Evolutionary conservation across 2,113 vertebrate genomes (phyloP).

Genomic region (Chamaea fasciata): DNA sequence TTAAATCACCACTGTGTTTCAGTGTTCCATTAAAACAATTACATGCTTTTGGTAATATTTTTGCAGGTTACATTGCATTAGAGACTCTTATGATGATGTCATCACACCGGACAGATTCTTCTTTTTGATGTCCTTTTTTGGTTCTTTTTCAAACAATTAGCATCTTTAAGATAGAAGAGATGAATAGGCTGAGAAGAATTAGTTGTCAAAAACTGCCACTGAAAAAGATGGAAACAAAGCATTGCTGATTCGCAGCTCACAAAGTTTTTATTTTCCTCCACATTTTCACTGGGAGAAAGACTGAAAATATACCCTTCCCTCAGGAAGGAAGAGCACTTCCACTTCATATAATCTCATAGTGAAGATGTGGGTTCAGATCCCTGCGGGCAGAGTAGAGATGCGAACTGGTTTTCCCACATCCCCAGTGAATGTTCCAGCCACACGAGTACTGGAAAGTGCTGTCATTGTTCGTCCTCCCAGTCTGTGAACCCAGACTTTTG

Average conservation of each 20-base stretch:
- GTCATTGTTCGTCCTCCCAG: neutral
- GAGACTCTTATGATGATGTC: neutral
- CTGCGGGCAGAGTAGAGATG: neutral
- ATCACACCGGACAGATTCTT: neutral
- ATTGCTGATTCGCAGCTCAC: neutral
- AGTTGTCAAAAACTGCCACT: neutral
- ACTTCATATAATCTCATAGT: neutral
- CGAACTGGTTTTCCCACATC: slow-evolving; percentile 34
- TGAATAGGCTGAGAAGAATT: neutral
- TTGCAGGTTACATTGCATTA: neutral
- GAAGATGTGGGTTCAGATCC: slow-evolving; percentile 19
- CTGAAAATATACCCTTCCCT: neutral
- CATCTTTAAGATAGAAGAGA: neutral
- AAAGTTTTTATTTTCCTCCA: neutral
- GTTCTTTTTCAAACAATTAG: neutral
- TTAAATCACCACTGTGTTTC: neutral
- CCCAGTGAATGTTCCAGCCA: neutral
- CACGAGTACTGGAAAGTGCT: neutral
- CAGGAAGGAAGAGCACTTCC: neutral
- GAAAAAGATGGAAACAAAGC: neutral
- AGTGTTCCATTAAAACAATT: slow-evolving; percentile 12
- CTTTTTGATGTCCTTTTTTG: neutral
- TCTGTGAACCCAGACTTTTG: neutral
- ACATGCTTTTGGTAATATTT: neutral
- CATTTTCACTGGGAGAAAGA: neutral